Conservation (phyloP, 2,113 vertebrate species). For the Rattus norvegicus region GRCr8 NC_086019.1:94929001-94929500, state of each 20-base stretch:
- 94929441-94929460: background rate
- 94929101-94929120: background rate
- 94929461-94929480: background rate
- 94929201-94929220: too few relatives aligned
- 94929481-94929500: background rate
- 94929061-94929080: too few relatives aligned
- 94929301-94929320: too few relatives aligned
- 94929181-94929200: background rate
- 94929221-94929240: too few relatives aligned
- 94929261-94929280: background rate
- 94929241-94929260: too few relatives aligned
- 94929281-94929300: background rate
- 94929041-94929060: too few relatives aligned
- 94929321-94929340: background rate
- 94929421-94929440: background rate
- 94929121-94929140: background rate
- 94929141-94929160: background rate
- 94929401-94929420: background rate
- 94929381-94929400: background rate
- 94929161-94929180: background rate
- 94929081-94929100: background rate
- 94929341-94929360: background rate
- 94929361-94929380: background rate
- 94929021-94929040: too few relatives aligned
- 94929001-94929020: too few relatives aligned